Base-by-base conservation (phyloP, 2,797 vertebrate species). In the Dryobates pubescens region DNA sequence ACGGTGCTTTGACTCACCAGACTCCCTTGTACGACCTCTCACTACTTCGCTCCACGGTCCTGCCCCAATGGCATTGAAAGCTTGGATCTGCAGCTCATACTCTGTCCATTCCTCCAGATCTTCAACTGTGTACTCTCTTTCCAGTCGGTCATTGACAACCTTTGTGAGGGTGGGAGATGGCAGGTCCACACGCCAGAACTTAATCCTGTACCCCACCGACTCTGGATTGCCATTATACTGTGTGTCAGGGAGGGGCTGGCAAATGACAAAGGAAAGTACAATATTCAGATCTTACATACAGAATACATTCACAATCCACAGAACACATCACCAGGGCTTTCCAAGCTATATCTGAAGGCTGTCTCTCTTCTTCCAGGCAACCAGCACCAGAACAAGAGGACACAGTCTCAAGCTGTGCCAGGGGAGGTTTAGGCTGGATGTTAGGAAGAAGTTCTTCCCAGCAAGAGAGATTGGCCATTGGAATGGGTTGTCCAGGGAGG, bases 211-310 rank as follows among this genome's bases (percentile, higher is more conserved):
- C 47, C 99, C 99, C 95, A 99, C 98, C 0, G 98, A 98, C 96
- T 99, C 99, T 0, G 99, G 99, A 83, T 98, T 99, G 91, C 99
- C 98, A 17, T 99, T 98, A 91, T 98, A 99, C 89, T 98, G 98
- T 0, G 98, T 98, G 88, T 98, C 98, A 0, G 98, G 98, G 34
- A 99, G 97, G 3, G 99, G 98, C 99, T 99, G 96, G 15, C 32
- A 36, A 41, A 4, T 0, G 45, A 70, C 7, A 18, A 53, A 57
- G 63, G 10, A 34, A 22, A 75, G 41, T 27, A 41, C 18, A 30
- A 19, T 18, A 7, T 27, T 85, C 22, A 51, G 49, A 13, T 51
- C 49, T 51, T 24, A 51, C 49, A 51, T 24, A 51, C 49, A 51
- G 49, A 51, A 23, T 7, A 51, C 11, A 51, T 23, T 23, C 22